Conservation (phyloP, 2,113 vertebrate genomes). For the Bubo scandiacus region DNA sequence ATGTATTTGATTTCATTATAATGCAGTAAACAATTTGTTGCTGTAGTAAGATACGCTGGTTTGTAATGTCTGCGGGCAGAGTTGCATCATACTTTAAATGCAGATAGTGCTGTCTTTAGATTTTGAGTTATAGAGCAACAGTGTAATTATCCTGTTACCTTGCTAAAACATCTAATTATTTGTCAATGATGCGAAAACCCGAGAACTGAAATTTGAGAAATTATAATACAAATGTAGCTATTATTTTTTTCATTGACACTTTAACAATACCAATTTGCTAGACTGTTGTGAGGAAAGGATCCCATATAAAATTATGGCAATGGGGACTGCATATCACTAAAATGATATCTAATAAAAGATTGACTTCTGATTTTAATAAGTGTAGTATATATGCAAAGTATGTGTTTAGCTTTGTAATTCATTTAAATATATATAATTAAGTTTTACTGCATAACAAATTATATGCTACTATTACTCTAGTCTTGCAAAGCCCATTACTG, state of each 20-base stretch:
- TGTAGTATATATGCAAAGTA: background rate
- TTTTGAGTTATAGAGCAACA: background rate
- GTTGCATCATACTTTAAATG: background rate
- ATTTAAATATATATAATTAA: background rate
- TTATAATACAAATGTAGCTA: background rate
- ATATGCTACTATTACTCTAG: background rate
- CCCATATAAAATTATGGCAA: background rate
- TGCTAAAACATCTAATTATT: slow-evolving; percentile 8
- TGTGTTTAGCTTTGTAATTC: background rate
- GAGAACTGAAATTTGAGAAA: background rate
- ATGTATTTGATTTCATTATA: background rate
- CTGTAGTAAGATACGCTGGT: background rate
- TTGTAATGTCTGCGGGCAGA: background rate
- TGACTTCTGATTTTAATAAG: background rate
- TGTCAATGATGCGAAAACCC: background rate
- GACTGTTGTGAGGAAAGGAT: background rate
- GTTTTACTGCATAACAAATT: background rate
- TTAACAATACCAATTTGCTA: background rate
- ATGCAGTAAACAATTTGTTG: background rate
- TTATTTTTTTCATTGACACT: background rate
- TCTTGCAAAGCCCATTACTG: background rate
- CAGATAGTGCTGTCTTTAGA: background rate
- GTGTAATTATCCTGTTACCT: background rate
- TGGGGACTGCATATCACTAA: background rate
- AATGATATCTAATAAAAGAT: background rate